Evolutionary conservation across 2,888 invertebrate species (phyloP).

Genomic region (Thymelicus acteon): DNA sequence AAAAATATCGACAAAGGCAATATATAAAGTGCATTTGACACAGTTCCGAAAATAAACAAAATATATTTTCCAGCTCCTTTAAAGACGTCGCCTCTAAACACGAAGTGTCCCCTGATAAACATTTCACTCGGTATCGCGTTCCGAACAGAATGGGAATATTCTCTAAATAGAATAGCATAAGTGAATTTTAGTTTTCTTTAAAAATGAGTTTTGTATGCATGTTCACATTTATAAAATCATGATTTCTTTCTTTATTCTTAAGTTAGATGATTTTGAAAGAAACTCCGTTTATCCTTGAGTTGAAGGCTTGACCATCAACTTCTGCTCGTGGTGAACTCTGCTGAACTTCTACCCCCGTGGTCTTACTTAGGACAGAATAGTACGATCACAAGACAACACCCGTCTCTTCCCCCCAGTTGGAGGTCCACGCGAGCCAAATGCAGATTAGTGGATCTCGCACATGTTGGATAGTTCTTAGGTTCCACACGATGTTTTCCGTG

Average conservation of each 20-base stretch:
- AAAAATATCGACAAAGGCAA: slow-evolving; percentile 21
- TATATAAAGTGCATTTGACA: slow-evolving; percentile 31
- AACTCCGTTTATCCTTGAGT: no score
- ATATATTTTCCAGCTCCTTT: slow-evolving; percentile 37
- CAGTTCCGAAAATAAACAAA: slow-evolving; percentile 30
- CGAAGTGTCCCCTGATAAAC: slow-evolving; percentile 37
- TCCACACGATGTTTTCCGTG: no score
- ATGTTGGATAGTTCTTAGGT: no score
- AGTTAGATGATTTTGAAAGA: no score
- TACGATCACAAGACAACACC: no score
- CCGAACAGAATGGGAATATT: slow-evolving; percentile 32
- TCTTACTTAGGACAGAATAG: no score
- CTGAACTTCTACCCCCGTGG: no score
- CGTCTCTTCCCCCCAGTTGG: no score
- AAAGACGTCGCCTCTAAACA: slow-evolving; percentile 32
- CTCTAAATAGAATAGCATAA: slow-evolving; percentile 36
- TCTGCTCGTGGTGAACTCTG: no score
- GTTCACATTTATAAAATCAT: neutral
- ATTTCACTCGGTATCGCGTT: slow-evolving; percentile 33
- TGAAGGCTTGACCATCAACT: no score
- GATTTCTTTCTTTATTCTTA: neutral
- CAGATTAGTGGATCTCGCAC: no score
- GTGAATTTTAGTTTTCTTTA: slow-evolving; percentile 26
- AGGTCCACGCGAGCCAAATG: no score
- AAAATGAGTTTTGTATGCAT: slow-evolving; percentile 12